These are phyloP conservation scores for Cataglyphis hispanica DNA, from an alignment of 1,140 invertebrate genomes.

Conservation along the genomic window DNA sequence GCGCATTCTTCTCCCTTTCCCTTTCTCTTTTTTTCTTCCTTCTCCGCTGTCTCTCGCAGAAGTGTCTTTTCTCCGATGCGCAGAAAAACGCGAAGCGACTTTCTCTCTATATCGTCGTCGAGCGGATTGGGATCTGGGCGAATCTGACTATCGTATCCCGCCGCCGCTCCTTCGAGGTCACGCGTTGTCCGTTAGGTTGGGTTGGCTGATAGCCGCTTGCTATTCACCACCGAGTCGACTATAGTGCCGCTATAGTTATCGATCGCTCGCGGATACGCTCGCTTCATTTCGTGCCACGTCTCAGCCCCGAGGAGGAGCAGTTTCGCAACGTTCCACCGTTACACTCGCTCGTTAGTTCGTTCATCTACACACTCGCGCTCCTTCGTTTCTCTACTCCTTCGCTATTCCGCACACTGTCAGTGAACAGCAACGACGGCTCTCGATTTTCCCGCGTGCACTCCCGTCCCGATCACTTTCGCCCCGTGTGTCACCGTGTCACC, in stretches of 20 bases:
- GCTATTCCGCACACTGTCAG: not conserved
- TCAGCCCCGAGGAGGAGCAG: not conserved
- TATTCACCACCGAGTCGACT: slow-evolving; percentile 60
- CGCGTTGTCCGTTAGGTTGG: slow-evolving; percentile 64
- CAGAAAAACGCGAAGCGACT: slow-evolving; percentile 12
- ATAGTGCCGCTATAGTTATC: slow-evolving; percentile 71
- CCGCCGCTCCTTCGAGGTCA: slow-evolving; percentile 38
- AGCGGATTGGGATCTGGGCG: not conserved
- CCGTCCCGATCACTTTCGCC: slow-evolving; percentile 50
- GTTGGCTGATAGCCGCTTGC: slow-evolving; percentile 62
- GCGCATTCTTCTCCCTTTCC: slow-evolving; percentile 53
- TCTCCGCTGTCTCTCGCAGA: not conserved
- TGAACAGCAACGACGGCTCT: not conserved
- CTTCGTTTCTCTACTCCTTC: not conserved
- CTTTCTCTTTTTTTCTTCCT: slow-evolving; percentile 11
- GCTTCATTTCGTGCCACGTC: slow-evolving; percentile 70
- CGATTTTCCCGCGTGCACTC: slow-evolving; percentile 57
- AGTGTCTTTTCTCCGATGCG: not conserved
- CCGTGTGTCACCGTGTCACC: slow-evolving; percentile 70
- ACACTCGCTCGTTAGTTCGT: slow-evolving; percentile 15
- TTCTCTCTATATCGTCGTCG: slow-evolving; percentile 40
- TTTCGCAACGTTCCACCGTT: slow-evolving; percentile 60
- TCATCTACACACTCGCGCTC: not conserved
- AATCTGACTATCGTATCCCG: slow-evolving; percentile 1
- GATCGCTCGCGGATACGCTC: slow-evolving; percentile 69